Conservation (phyloP, 2,797 vertebrate species). For the Notolepis coatsorum region DNA sequence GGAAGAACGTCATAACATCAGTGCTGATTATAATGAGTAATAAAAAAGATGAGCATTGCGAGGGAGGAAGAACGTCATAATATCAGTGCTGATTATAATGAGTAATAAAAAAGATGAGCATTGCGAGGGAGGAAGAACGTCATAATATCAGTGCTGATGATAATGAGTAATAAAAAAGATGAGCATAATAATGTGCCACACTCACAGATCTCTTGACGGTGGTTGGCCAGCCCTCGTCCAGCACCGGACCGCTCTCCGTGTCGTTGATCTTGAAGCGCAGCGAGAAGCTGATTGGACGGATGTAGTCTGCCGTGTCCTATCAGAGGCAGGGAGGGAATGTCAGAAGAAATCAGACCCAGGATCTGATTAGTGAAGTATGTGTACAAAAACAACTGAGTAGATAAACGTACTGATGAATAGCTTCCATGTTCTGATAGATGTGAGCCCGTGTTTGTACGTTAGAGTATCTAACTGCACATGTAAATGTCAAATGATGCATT, state of each 20-base stretch:
- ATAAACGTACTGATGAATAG: background rate
- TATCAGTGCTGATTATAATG: no score
- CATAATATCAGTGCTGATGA: no score
- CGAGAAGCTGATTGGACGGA: slow-evolving; percentile 90
- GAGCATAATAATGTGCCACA: background rate
- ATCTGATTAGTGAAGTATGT: background rate
- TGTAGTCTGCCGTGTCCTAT: slow-evolving; percentile 94
- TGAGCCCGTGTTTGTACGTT: background rate
- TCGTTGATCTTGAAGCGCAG: slow-evolving; percentile 87
- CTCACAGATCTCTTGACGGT: slow-evolving; percentile 87
- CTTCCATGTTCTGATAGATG: background rate
- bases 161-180: background rate
- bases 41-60: no score
- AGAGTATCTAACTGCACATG: background rate
- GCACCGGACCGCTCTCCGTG: slow-evolving; percentile 82
- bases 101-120: no score
- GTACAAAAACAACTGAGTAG: background rate
- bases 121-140: no score
- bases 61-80: no score
- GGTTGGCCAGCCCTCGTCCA: slow-evolving; percentile 88
- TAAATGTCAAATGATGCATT: no score
- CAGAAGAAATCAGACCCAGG: background rate
- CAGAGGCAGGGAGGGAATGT: slow-evolving; percentile 21
- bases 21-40: no score
- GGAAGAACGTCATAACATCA: no score